These are phyloP conservation scores for Leucopsar rothschildi DNA, from an alignment of 2,113 vertebrate genomes.

Conservation along the genomic window DNA sequence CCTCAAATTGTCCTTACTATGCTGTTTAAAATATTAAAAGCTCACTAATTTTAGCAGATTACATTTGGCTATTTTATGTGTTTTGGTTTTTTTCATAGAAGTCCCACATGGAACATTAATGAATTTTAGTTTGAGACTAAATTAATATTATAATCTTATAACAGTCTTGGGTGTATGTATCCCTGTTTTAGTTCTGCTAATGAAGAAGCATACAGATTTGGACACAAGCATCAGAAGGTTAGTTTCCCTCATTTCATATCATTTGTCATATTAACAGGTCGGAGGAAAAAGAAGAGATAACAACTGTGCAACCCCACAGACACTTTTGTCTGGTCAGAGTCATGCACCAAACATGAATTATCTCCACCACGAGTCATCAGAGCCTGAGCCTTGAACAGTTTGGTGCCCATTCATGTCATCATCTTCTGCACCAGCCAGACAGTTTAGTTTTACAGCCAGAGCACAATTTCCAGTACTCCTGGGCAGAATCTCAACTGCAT, in stretches of 20 bases:
- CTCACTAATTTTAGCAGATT: neutral
- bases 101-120: neutral
- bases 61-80: neutral
- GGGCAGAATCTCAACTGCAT: neutral
- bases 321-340: neutral
- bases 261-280: neutral
- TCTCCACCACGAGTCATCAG: neutral
- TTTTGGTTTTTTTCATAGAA: neutral
- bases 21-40: neutral
- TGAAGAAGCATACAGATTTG: neutral
- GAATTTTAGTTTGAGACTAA: neutral
- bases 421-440: neutral
- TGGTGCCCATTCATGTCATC: neutral
- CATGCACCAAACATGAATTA: neutral
- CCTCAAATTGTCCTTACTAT: neutral
- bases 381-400: neutral
- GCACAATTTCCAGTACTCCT: neutral
- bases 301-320: neutral
- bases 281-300: neutral
- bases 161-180: neutral
- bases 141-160: neutral
- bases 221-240: neutral
- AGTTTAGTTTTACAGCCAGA: neutral
- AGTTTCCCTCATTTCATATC: neutral
- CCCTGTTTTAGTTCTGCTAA: neutral